These are phyloP conservation scores for Pseudachorutes palmiensis DNA, from an alignment of 1,140 invertebrate genomes.

Conservation along the genomic window DNA sequence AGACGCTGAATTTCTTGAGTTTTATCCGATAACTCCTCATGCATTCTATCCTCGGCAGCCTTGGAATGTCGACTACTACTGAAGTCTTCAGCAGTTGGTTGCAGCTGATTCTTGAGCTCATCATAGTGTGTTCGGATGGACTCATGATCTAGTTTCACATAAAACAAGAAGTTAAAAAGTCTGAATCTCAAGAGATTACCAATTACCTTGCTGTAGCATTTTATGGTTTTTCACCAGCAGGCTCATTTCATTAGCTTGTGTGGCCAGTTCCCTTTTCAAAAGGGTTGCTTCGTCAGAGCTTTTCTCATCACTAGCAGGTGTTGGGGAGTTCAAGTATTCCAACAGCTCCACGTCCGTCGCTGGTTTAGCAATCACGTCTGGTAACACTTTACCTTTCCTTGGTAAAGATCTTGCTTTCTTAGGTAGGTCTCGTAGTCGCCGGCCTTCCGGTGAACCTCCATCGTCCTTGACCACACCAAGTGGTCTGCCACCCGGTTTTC, in stretches of 20 bases:
- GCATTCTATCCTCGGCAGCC: background rate
- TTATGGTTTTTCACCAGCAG: slow-evolving; percentile 31
- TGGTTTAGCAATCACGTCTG: too few relatives aligned
- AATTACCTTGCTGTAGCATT: slow-evolving; percentile 33
- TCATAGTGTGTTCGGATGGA: slow-evolving; percentile 13
- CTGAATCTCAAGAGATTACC: too few relatives aligned
- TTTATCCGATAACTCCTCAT: slow-evolving; percentile 16
- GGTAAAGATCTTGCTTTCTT: too few relatives aligned
- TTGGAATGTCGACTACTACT: background rate
- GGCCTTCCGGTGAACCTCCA: too few relatives aligned
- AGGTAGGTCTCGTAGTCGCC: too few relatives aligned
- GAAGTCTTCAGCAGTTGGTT: background rate
- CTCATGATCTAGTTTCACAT: slow-evolving; percentile 34
- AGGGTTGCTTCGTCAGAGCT: slow-evolving; percentile 25
- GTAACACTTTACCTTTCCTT: too few relatives aligned
- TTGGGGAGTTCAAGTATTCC: slow-evolving; percentile 24
- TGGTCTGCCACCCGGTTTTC: too few relatives aligned
- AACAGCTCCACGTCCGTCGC: slow-evolving; percentile 26
- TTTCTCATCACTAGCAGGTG: too few relatives aligned
- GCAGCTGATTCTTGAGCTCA: background rate
- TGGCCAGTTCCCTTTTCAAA: slow-evolving; percentile 27
- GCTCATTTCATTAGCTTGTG: slow-evolving; percentile 27
- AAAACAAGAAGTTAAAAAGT: too few relatives aligned
- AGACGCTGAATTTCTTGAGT: slow-evolving; percentile 21
- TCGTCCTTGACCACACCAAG: too few relatives aligned